These are phyloP conservation scores for Globicephala melas DNA, from an alignment of 2,113 vertebrate species.

Conservation along the genomic window DNA sequence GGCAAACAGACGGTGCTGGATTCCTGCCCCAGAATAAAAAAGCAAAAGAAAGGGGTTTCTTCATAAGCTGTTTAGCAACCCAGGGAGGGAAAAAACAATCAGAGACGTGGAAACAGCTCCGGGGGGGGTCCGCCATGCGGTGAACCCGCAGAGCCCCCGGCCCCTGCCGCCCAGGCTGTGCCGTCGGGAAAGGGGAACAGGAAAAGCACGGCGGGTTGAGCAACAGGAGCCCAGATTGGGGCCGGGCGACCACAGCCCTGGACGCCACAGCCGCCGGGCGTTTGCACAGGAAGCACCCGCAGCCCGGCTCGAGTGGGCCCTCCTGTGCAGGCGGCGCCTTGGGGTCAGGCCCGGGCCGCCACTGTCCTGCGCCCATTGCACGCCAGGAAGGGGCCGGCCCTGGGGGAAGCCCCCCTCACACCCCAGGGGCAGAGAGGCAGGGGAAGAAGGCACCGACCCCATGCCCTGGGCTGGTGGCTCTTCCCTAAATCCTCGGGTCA, in stretches of 20 bases:
- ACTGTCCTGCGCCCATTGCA: not conserved
- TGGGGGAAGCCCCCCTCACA: not conserved
- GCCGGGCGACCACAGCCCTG: conserved; percentile 60
- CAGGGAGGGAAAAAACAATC: conserved; percentile 61
- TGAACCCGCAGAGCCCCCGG: conserved; percentile 17
- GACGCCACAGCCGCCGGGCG: not conserved
- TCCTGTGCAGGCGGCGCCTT: not conserved
- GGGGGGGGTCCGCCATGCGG: not conserved
- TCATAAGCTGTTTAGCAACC: conserved; percentile 55
- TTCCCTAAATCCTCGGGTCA: not conserved
- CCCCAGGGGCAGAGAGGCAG: not conserved
- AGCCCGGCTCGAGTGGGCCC: rapidly evolving
- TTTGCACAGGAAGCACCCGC: conserved; percentile 47
- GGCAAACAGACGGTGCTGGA: not conserved
- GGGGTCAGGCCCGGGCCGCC: not conserved
- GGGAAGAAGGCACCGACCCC: rapidly evolving
- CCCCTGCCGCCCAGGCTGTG: not conserved
- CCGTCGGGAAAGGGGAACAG: conserved; percentile 74
- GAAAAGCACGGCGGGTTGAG: conserved; percentile 68
- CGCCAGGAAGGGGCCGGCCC: too few species aligned
- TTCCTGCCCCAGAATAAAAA: conserved; percentile 55
- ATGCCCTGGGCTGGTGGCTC: not conserved
- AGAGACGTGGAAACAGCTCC: conserved; percentile 51
- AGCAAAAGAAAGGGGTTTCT: conserved; percentile 54
- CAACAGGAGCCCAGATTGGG: conserved; percentile 78